Conservation (phyloP, 2,797 vertebrate genomes). For the Aeoliscus strigatus region DNA sequence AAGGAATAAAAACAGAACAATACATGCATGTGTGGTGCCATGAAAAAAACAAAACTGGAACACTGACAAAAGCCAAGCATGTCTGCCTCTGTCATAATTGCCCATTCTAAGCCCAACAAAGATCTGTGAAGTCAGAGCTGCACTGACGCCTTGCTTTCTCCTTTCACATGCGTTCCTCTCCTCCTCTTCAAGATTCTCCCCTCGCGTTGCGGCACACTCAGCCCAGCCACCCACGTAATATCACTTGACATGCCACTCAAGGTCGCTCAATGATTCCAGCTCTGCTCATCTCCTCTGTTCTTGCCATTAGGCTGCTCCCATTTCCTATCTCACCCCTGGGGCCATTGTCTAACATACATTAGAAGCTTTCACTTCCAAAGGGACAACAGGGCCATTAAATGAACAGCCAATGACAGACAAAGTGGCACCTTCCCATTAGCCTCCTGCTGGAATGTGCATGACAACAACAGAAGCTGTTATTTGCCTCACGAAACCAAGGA, state of each 20-base stretch:
- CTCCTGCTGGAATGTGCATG: conserved; percentile 35
- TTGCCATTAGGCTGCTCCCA: conserved; percentile 72
- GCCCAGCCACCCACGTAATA: conserved; percentile 70
- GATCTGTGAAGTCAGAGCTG: conserved; percentile 22
- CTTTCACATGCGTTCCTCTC: conserved; percentile 23
- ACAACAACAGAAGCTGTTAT: conserved; percentile 42
- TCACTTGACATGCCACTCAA: conserved; percentile 77
- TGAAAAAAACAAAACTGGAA: conserved; percentile 18
- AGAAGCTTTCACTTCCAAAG: conserved; percentile 65
- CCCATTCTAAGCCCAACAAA: too few species aligned
- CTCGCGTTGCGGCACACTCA: conserved; percentile 45
- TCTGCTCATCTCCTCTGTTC: conserved; percentile 63
- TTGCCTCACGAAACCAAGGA: conserved; percentile 34
- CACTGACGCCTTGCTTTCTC: conserved; percentile 6
- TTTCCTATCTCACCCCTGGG: conserved; percentile 65
- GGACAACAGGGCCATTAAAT: conserved; percentile 64
- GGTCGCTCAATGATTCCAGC: conserved; percentile 74
- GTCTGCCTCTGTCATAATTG: conserved; percentile 7
- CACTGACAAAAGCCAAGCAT: conserved; percentile 6
- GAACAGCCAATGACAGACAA: conserved; percentile 71
- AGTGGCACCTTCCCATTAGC: conserved; percentile 69
- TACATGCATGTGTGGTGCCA: conserved; percentile 5
- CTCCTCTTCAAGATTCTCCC: conserved; percentile 21
- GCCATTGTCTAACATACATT: conserved; percentile 71
- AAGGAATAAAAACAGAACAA: conserved; percentile 4